These are phyloP conservation scores for Anoura caudifer DNA, from an alignment of 2,113 vertebrate species.

Conservation along the genomic window DNA sequence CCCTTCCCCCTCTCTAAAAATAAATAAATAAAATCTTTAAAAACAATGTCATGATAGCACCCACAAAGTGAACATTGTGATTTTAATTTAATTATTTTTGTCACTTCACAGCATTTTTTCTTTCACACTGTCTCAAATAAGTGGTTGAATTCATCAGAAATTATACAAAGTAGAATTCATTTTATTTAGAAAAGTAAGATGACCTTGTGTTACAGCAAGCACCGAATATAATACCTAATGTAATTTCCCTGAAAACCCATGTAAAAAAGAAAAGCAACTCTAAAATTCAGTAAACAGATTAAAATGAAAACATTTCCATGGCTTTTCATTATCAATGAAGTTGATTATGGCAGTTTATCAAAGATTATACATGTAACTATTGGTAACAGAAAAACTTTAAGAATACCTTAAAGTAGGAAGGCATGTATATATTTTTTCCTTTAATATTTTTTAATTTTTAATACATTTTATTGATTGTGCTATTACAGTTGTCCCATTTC, in stretches of 20 bases:
- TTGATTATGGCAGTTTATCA: constrained; percentile 39
- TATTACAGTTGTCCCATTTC: too few relatives aligned
- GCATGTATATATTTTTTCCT: background rate
- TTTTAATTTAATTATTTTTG: background rate
- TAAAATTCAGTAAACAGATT: constrained; percentile 24
- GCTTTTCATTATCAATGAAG: constrained; percentile 32
- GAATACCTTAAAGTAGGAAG: background rate
- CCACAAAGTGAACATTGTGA: background rate
- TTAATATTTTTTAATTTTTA: too few relatives aligned
- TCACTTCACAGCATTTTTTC: background rate
- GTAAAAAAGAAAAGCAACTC: background rate
- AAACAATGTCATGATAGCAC: background rate
- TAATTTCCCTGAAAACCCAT: constrained; percentile 6
- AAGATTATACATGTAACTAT: constrained; percentile 41
- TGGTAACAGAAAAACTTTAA: constrained; percentile 30
- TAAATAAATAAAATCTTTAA: too few relatives aligned
- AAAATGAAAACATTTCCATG: constrained; percentile 29
- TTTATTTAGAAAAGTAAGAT: background rate
- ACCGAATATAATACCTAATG: background rate
- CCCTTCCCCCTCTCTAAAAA: too few relatives aligned
- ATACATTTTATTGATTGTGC: too few relatives aligned
- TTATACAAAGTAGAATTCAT: constrained; percentile 10
- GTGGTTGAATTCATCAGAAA: background rate
- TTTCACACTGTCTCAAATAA: background rate
- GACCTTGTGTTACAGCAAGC: background rate